Base-by-base conservation (phyloP, 1,140 invertebrate genomes). In the Bombus haemorrhoidalis region DNA sequence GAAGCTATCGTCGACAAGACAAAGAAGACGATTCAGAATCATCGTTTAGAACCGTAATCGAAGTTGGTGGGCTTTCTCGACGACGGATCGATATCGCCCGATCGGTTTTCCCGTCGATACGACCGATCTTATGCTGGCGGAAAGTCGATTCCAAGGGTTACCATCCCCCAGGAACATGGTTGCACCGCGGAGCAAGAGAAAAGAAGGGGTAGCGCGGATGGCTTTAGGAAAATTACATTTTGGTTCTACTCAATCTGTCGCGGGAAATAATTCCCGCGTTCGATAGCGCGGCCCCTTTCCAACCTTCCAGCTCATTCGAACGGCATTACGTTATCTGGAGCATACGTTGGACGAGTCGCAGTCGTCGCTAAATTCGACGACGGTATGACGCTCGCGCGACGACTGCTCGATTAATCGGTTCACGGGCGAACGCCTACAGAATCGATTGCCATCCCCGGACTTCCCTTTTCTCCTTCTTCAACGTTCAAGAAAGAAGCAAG, bases 141-240 rank as follows among this genome's bases (percentile, higher is more conserved):
- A 83, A 57, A 79, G 83, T 83, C 88, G 80, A 81, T 90, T 89
- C 39, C 47, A 64, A 84, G 81, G 87, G 77, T 84, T 72, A 59
- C n/a, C 64, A 64, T 87, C 88, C 73, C 78, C 28, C 12, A 78
- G 64, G 87, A 81, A 64, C 78, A 12, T 69, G 81, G 47, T 41
- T 47, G 47, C 39, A 39, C n/a, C 34, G 22, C 12, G 9, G 25
- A 47, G 78, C 57, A 62, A 84, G 59, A 28, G 76, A 18, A 53
- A 2, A 47, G 53, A 28, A 25, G 6, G 39, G 9, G 76, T 10
- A n/a, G 62, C 71, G 64, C 68, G 78, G 80, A 83, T 83, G 83
- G 88, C 83, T 88, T 88, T 83, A 87, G 83, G 86, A 90, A 90
- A 90, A 90, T 90, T 90, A 90, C 89, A 90, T 90, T 90, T 90